Percentiles rank a stretch among this genome's conserved stretches.
phyloP scores from a whole-genome alignment of 2,888 invertebrate genomes.

The Agonopterix heracliana region DNA sequence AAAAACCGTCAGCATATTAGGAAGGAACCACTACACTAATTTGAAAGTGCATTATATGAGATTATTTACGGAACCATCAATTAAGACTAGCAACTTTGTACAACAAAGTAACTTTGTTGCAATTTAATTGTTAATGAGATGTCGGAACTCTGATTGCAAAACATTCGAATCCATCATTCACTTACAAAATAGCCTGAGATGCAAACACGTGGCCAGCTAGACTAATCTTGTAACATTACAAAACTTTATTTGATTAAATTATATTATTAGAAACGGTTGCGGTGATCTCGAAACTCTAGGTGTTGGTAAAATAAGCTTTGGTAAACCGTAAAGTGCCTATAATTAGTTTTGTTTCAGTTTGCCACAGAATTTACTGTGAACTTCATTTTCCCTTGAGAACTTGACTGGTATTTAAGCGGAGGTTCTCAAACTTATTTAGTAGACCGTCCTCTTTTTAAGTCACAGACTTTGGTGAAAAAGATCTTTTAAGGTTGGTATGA shows the following conservation, averaged over 20 bases:
- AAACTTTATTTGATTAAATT: slow-evolving; percentile 34
- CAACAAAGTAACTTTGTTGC: no score
- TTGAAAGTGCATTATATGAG: no score
- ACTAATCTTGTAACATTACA: slow-evolving; percentile 26
- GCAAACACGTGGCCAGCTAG: neutral
- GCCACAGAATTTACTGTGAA: neutral
- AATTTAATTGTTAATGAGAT: neutral
- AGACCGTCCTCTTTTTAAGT: no score
- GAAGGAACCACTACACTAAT: no score
- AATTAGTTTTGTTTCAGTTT: slow-evolving; percentile 4
- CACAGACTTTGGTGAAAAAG: no score
- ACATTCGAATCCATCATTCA: slow-evolving; percentile 22
- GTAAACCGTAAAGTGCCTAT: slow-evolving; percentile 4
- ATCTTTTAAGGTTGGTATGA: no score
- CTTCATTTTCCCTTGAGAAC: slow-evolving; percentile 3
- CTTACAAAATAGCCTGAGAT: slow-evolving; percentile 27
- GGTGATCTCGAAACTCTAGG: slow-evolving; percentile 23
- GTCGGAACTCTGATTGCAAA: neutral
- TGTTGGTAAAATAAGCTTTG: slow-evolving; percentile 19
- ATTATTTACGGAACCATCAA: no score
- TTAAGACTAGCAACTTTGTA: no score
- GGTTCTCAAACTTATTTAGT: neutral
- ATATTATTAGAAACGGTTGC: slow-evolving; percentile 39
- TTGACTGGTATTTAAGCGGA: neutral
- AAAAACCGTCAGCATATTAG: no score